Evolutionary conservation across 2,888 invertebrate species (phyloP), one percentile per base, ranked within the genome.

Genomic region (Ophioninae sp.): DNA sequence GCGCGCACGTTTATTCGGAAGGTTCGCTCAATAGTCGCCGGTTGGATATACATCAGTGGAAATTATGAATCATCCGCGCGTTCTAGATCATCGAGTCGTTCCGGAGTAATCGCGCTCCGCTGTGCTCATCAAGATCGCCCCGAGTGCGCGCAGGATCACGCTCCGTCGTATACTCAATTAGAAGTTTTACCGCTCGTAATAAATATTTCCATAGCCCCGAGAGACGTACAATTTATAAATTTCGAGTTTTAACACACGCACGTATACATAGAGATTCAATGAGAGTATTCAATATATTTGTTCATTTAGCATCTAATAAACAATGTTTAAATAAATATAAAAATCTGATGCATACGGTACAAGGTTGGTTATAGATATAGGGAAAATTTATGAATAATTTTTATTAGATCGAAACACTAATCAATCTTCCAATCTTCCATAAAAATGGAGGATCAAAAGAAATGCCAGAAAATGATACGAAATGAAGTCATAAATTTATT

Each of bases 41-140:
- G 64, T 39, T 22, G 39, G 39, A 63, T 71, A 58, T 67, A 41
- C 30, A 59, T 68, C 37, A 59, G 37, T 51, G 30, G 82, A 76
- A 84, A 82, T 82, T 84, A 84, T 84, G 81, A 84, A 82, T 84
- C 84, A 84, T 79, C 44, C 76, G 79, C 76, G 79, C 75, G 82
- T 82, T 84, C 84, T 82, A 84, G 81, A 82, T 84, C 81, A 79
- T 51, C 51, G 20, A 72, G 67, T 44, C 67, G 69, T 44, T 59
- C 56, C 13, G 58, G 17, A 56, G 61, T 51, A 59, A 41, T 67
- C 68, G 44, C 59, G 23, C 68, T 58, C 61, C 6, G 68, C 65
- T 63, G 74, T 51, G 37, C 5, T 22, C 13, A 63, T 69, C 44
- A 44, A 73, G 64, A 73, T 74, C 58, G 65, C 56, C 78, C 63